A percentile compares a stretch with the other conserved stretches of the same genome.
Evolutionary conservation across 2,113 vertebrate genomes (phyloP).

Genomic region (Falcunculus frontatus): DNA sequence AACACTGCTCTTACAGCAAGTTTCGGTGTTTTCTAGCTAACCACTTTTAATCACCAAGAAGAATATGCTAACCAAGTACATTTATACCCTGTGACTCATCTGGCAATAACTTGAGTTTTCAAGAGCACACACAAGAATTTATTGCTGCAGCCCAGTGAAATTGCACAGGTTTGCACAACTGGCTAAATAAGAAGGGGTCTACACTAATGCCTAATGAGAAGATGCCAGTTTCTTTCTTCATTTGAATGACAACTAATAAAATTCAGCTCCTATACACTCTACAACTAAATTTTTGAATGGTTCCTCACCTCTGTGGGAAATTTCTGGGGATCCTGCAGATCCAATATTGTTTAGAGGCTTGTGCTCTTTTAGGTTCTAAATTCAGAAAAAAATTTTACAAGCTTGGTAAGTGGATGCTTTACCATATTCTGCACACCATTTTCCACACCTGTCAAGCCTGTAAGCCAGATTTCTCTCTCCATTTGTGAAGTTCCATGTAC

Average conservation of each 20-base stretch:
- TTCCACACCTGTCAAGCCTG: not conserved
- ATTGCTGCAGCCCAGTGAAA: not conserved
- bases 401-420: not conserved
- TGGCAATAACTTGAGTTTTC: not conserved
- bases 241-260: not conserved
- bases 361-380: not conserved
- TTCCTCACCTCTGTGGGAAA: not conserved
- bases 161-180: not conserved
- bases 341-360: not conserved
- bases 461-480: not conserved
- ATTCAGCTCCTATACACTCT: not conserved
- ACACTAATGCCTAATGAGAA: not conserved
- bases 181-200: not conserved
- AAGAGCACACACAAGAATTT: not conserved
- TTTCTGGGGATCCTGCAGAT: not conserved
- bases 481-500: not conserved
- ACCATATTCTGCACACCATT: not conserved
- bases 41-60: not conserved
- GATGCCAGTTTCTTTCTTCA: not conserved
- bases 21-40: not conserved
- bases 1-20: not conserved
- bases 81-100: not conserved
- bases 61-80: not conserved
- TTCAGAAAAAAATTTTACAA: not conserved
- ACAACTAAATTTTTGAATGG: not conserved